Evolutionary conservation across 2,888 invertebrate genomes (phyloP).

Genomic region (Tenodera sinensis): DNA sequence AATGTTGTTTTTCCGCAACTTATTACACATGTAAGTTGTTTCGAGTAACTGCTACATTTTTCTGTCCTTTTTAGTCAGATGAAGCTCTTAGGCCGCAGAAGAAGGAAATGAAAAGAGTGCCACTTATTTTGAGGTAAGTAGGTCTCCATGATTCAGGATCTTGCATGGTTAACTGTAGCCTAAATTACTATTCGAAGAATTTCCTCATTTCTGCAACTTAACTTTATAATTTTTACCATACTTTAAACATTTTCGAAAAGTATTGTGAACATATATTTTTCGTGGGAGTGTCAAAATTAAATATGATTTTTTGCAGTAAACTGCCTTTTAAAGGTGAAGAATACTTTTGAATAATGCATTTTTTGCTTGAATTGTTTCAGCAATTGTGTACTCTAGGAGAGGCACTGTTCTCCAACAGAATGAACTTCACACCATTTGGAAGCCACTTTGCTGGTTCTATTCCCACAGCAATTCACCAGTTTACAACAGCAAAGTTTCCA

Average conservation of each 20-base stretch:
- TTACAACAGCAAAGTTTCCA: conserved; percentile 62
- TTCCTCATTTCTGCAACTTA: not conserved
- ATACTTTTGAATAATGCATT: not conserved
- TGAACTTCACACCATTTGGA: conserved; percentile 74
- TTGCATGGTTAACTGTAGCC: not conserved
- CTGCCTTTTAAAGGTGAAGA: not conserved
- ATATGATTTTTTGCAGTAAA: not conserved
- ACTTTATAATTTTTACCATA: not conserved
- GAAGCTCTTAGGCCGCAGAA: conserved; percentile 22
- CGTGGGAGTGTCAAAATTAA: not conserved
- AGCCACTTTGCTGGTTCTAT: conserved; percentile 55
- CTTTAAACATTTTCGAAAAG: not conserved
- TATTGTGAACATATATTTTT: not conserved
- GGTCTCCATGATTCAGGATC: conserved; percentile 52
- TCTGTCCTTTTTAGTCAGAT: conserved; percentile 19
- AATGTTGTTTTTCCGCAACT: not conserved
- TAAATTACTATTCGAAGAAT: not conserved
- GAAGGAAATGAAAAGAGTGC: conserved; percentile 25
- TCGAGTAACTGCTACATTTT: not conserved
- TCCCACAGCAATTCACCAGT: conserved; percentile 58
- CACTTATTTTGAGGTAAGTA: conserved; percentile 34
- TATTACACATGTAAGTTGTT: not conserved
- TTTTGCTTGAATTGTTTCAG: not conserved
- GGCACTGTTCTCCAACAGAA: conserved; percentile 43
- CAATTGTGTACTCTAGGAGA: not conserved